Evolutionary conservation across 2,113 vertebrate genomes (phyloP).

Genomic region (Electrona antarctica): DNA sequence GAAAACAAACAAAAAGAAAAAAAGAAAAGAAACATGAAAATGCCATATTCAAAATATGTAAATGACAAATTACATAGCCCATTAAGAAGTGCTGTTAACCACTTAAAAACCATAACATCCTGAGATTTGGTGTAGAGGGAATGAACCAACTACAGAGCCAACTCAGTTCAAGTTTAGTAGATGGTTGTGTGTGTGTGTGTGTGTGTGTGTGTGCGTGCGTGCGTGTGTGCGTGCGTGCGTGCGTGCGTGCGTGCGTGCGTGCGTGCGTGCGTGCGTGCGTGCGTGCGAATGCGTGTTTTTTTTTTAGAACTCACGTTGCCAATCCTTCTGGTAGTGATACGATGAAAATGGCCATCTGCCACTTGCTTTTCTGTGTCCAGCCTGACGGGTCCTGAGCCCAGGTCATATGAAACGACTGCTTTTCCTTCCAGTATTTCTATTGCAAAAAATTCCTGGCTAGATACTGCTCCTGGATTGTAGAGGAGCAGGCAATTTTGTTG

Average conservation of each 20-base stretch:
- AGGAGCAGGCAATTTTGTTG: slow-evolving; percentile 73
- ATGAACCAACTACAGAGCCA: background rate
- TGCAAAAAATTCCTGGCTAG: slow-evolving; percentile 74
- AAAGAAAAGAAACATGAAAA: background rate
- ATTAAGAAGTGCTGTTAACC: background rate
- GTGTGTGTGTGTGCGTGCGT: background rate
- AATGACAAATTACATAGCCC: no score
- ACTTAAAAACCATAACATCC: background rate
- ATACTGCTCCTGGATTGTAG: slow-evolving; percentile 67
- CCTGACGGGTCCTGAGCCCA: slow-evolving; percentile 75
- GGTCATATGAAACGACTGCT: slow-evolving; percentile 72
- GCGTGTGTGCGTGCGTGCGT: background rate
- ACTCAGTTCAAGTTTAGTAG: background rate
- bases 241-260: background rate
- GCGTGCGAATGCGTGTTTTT: background rate
- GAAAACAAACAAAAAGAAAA: slow-evolving; percentile 22
- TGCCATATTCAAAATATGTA: background rate
- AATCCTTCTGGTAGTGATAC: slow-evolving; percentile 70
- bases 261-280: background rate
- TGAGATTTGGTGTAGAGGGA: background rate
- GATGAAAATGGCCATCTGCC: slow-evolving; percentile 79
- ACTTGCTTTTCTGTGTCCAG: slow-evolving; percentile 73
- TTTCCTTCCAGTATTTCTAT: slow-evolving; percentile 74
- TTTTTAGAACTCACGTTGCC: slow-evolving; percentile 70
- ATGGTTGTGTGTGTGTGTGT: background rate